Evolutionary conservation across 35 echinoderm and acorn worm species (phyloP).

Genomic region (Amphiura filiformis): DNA sequence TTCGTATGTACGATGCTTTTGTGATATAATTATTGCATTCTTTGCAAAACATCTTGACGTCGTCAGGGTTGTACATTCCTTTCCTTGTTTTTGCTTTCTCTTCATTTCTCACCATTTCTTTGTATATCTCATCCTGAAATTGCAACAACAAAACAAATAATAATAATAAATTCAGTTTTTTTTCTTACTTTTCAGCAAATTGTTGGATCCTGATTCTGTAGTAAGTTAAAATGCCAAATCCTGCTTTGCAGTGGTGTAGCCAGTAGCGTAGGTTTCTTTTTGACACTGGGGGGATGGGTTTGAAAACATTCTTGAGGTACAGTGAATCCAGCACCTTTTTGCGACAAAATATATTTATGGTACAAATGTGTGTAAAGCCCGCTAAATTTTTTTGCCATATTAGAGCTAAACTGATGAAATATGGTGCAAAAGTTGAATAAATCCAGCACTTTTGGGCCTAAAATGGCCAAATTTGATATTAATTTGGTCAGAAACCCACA

Average conservation of each 20-base stretch:
- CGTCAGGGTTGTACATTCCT: not conserved
- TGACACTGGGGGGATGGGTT: not conserved
- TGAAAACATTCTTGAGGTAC: not conserved
- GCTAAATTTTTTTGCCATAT: too few relatives aligned
- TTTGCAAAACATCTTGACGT: conserved; percentile 43
- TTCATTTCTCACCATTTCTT: conserved; percentile 14
- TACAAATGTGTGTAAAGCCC: too few relatives aligned
- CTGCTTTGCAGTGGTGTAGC: not conserved
- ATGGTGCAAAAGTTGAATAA: too few relatives aligned
- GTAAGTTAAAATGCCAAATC: not conserved
- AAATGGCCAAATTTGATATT: too few relatives aligned
- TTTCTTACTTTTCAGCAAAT: too few relatives aligned
- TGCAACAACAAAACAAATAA: not conserved
- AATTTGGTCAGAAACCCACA: too few relatives aligned
- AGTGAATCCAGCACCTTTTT: too few relatives aligned
- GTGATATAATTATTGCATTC: conserved; percentile 30
- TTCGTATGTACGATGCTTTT: conserved; percentile 27
- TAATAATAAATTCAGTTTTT: not conserved
- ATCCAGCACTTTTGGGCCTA: too few relatives aligned
- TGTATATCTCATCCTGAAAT: not conserved
- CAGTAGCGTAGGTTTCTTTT: not conserved
- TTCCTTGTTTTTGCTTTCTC: not conserved
- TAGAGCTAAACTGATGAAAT: too few relatives aligned
- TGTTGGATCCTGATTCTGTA: not conserved
- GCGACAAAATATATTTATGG: too few relatives aligned